Conservation (phyloP, 2,888 invertebrate genomes). For the Dasysyrphus tricinctus region DNA sequence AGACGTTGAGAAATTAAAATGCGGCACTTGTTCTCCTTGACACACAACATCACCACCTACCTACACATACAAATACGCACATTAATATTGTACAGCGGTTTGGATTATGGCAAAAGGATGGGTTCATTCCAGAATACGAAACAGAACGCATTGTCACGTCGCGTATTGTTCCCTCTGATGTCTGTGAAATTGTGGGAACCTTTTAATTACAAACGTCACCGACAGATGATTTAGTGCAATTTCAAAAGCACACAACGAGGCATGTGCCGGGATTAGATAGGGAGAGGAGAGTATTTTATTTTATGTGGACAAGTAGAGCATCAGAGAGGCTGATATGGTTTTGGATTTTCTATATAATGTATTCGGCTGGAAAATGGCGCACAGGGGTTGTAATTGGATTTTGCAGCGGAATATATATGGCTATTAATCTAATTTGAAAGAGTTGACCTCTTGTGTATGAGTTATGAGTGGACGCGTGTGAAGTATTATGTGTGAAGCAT, state of each 20-base stretch:
- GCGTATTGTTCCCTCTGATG: slow-evolving; percentile 41
- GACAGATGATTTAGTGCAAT: slow-evolving; percentile 73
- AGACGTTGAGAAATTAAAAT: slow-evolving; percentile 68
- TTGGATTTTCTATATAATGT: neutral
- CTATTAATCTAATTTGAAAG: slow-evolving; percentile 46
- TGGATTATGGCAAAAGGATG: neutral
- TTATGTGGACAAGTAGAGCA: slow-evolving; percentile 9
- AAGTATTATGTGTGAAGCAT: neutral
- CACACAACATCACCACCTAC: slow-evolving; percentile 18
- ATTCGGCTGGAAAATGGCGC: slow-evolving; percentile 43
- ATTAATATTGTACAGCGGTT: neutral
- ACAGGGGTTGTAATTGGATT: slow-evolving; percentile 43
- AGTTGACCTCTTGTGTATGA: slow-evolving; percentile 21
- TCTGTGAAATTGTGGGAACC: slow-evolving; percentile 57
- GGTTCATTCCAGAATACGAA: neutral
- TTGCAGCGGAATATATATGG: slow-evolving; percentile 28
- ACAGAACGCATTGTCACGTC: slow-evolving; percentile 50
- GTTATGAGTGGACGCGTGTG: slow-evolving; percentile 6
- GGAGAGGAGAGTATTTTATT: slow-evolving; percentile 33
- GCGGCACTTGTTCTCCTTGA: slow-evolving; percentile 61
- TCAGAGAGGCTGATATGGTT: slow-evolving; percentile 8
- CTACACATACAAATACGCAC: slow-evolving; percentile 54
- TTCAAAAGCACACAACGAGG: slow-evolving; percentile 38
- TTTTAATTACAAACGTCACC: slow-evolving; percentile 74
- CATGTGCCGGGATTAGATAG: slow-evolving; percentile 28